Evolutionary conservation across 2,888 invertebrate species (phyloP), one percentile per base, ranked within the genome.

Genomic region (Barypeithes pellucidus): DNA sequence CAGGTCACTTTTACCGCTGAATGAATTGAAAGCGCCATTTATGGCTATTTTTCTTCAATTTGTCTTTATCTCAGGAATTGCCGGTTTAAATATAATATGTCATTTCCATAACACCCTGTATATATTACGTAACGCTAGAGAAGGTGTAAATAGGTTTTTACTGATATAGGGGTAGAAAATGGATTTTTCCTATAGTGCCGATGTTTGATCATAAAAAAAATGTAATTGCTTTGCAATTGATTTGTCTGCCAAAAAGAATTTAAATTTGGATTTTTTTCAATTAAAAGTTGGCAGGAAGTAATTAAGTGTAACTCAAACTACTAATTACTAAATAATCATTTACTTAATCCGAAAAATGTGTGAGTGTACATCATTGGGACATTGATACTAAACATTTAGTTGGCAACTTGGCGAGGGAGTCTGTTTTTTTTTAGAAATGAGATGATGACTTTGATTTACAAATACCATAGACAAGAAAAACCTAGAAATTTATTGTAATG

Each of bases 351-450:
- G 5, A 47, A 47, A 20, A 47, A 20, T 47, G 3, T 0, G 11
- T 47, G 47, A 20, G 16, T 9, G 43, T 14, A 9, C 3, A 43
- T 43, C 43, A 47, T 47, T 47, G 20, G 22, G 47, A 47, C 20
- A 47, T 20, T 8, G 47, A 47, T 47, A 47, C 22, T 18, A 47
- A 47, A 22, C 22, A 7, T 29, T 29, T 29, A 47, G 47, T 22
- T 47, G 47, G 11, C 18, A 47, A 16, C 14, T n/a, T 29, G 29
- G 29, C 29, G 9, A 39, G 39, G n/a, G 12, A 39, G 3, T 1
- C 4, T 12, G 39, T 41, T 41, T 45, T 45, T n/a, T 45, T 45
- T 1, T 16, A 45, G 14, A 43, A 7, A 43, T 14, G 14, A 4
- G 14, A 47, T 5, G 47, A 22, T 20, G 47, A 47, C 22, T 11